Conservation (phyloP, 2,888 invertebrate species). For the Anarsia innoxiella region DNA sequence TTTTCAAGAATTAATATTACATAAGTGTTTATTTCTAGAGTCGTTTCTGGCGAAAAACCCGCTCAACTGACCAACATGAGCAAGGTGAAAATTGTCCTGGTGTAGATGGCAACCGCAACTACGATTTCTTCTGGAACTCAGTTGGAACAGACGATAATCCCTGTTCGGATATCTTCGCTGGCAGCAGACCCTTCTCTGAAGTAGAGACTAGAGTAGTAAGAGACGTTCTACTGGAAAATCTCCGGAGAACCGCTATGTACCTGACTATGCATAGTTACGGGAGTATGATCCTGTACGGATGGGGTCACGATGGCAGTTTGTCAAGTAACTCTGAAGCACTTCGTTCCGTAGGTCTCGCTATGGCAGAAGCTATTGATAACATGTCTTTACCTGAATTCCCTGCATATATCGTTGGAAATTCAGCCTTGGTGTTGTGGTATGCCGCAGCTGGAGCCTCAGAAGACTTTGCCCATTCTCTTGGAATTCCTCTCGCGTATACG, state of each 20-base stretch:
- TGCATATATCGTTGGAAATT: constrained; percentile 70
- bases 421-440: constrained; percentile 67
- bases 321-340: constrained; percentile 65
- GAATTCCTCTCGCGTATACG: constrained; percentile 76
- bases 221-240: constrained; percentile 69
- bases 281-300: constrained; percentile 79
- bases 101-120: constrained; percentile 86
- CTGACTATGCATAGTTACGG: constrained; percentile 85
- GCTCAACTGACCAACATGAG: constrained; percentile 54
- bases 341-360: constrained; percentile 49
- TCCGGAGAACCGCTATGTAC: constrained; percentile 75
- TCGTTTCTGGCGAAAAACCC: constrained; percentile 82
- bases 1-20: too few relatives aligned
- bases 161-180: constrained; percentile 78
- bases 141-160: constrained; percentile 69
- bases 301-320: constrained; percentile 75
- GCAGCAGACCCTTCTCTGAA: constrained; percentile 78
- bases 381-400: constrained; percentile 44
- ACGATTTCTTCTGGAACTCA: constrained; percentile 80
- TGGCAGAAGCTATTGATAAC: constrained; percentile 50
- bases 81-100: constrained; percentile 73
- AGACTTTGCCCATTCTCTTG: constrained; percentile 77
- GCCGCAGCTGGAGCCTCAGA: constrained; percentile 78
- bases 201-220: constrained; percentile 77
- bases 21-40: constrained; percentile 38